Evolutionary conservation across 2,888 invertebrate species (phyloP).

Genomic region (Caenorhabditis sp.): DNA sequence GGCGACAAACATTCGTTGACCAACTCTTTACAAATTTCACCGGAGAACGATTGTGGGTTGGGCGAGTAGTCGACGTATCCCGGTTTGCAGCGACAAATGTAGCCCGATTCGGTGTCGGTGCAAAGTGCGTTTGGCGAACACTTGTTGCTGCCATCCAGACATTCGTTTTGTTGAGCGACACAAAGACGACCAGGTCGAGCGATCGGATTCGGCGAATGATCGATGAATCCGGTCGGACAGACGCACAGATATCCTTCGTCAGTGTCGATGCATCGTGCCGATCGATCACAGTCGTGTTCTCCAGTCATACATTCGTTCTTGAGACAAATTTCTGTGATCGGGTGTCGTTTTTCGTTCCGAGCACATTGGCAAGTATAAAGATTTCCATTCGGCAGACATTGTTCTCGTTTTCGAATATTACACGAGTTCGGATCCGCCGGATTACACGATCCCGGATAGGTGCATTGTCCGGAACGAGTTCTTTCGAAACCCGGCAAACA

Average conservation of each 20-base stretch:
- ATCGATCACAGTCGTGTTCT: constrained; percentile 67
- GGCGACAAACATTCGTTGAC: constrained; percentile 66
- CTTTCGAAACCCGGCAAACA: constrained; percentile 62
- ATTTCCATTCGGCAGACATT: constrained; percentile 65
- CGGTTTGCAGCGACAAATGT: constrained; percentile 69
- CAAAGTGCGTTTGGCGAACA: constrained; percentile 70
- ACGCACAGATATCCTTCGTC: constrained; percentile 66
- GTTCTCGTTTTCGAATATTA: constrained; percentile 66
- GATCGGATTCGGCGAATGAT: constrained; percentile 61
- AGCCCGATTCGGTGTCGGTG: constrained; percentile 67
- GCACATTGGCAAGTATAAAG: constrained; percentile 69
- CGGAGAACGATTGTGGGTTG: constrained; percentile 65
- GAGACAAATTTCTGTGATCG: constrained; percentile 69
- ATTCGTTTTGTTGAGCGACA: constrained; percentile 68
- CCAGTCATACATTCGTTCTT: constrained; percentile 68
- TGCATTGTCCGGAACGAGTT: constrained; percentile 59
- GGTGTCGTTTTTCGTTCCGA: constrained; percentile 63
- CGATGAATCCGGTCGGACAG: constrained; percentile 65
- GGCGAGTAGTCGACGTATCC: constrained; percentile 70
- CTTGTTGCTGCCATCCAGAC: constrained; percentile 58
- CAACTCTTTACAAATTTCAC: constrained; percentile 64
- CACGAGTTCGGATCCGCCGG: constrained; percentile 62
- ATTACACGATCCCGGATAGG: constrained; percentile 67
- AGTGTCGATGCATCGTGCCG: constrained; percentile 69
- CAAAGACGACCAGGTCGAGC: constrained; percentile 66